phyloP scores from a whole-genome alignment of 1,140 invertebrate genomes.

The Procambarus clarkii region DNA sequence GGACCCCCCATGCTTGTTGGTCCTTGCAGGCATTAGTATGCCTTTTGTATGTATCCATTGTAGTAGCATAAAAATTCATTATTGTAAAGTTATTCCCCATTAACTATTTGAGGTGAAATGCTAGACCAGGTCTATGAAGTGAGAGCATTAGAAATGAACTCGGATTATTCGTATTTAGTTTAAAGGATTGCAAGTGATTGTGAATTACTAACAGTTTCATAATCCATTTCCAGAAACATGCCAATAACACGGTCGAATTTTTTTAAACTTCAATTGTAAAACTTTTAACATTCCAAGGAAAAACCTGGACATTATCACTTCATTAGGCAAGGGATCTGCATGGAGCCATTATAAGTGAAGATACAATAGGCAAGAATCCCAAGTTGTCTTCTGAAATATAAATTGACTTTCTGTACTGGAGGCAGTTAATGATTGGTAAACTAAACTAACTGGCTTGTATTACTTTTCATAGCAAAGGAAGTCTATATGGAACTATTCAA shows the following conservation, averaged over 20 bases:
- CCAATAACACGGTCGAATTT: neutral
- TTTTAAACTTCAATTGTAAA: neutral
- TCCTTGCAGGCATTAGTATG: constrained; percentile 63
- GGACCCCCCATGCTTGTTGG: constrained; percentile 52
- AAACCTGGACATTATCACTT: constrained; percentile 3
- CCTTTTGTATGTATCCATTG: constrained; percentile 65
- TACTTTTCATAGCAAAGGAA: neutral
- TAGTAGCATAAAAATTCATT: constrained; percentile 59
- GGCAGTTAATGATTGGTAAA: neutral
- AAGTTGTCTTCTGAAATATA: neutral
- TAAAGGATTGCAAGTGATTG: neutral
- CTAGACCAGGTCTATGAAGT: constrained; percentile 48
- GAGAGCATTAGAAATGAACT: constrained; percentile 27
- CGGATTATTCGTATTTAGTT: constrained; percentile 20
- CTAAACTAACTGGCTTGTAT: neutral
- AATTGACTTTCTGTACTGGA: neutral
- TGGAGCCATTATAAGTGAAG: neutral
- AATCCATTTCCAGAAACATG: neutral
- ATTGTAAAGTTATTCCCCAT: constrained; percentile 62
- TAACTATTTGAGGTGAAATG: constrained; percentile 55
- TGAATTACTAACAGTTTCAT: neutral
- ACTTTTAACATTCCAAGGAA: neutral
- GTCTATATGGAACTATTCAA: neutral
- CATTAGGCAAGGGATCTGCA: constrained; percentile 1
- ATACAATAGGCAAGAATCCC: neutral